Conservation (phyloP, 2,888 invertebrate genomes). For the Papilio elwesi region DNA sequence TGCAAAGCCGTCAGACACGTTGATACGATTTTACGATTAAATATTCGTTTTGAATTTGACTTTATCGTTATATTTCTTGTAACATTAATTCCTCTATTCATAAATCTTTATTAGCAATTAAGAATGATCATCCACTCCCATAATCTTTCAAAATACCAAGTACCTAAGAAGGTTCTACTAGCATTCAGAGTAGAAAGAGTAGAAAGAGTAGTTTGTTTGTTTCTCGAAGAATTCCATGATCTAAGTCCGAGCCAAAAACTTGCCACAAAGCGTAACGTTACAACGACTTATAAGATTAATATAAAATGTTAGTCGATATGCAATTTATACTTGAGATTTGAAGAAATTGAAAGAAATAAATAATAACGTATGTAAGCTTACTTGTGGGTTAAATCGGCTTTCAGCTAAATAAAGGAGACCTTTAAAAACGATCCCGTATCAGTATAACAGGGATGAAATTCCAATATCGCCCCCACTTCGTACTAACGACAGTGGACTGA, state of each 20-base stretch:
- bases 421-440: slow-evolving; percentile 35
- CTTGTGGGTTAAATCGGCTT: neutral
- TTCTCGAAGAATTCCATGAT: neutral
- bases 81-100: neutral
- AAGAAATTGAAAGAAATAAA: too few relatives aligned
- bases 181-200: too few relatives aligned
- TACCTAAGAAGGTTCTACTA: neutral
- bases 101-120: slow-evolving; percentile 3
- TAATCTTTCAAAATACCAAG: neutral
- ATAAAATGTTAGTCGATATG: too few relatives aligned
- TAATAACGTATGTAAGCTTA: slow-evolving; percentile 2
- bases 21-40: slow-evolving; percentile 4
- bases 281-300: too few relatives aligned
- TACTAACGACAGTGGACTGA: slow-evolving; percentile 46
- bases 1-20: neutral
- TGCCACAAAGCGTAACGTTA: neutral
- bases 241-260: neutral
- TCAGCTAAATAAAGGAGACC: neutral
- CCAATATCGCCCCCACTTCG: slow-evolving; percentile 50
- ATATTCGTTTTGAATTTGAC: slow-evolving; percentile 7
- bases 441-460: slow-evolving; percentile 40
- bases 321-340: too few relatives aligned
- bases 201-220: too few relatives aligned
- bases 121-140: neutral
- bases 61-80: neutral